These are phyloP conservation scores for Bagarius yarrelli DNA, from an alignment of 2,113 vertebrate genomes.

Conservation along the genomic window DNA sequence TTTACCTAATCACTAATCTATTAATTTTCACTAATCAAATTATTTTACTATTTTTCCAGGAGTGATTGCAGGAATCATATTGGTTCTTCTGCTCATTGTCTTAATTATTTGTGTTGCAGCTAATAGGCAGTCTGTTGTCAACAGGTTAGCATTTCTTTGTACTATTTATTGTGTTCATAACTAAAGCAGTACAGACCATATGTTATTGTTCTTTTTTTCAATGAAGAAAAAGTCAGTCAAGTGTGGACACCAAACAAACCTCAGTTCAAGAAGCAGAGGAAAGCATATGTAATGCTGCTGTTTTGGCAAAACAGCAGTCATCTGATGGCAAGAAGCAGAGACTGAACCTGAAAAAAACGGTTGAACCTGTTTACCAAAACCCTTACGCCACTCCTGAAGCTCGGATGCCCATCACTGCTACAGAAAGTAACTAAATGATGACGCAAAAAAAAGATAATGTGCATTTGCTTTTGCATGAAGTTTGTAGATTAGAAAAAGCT, in stretches of 20 bases:
- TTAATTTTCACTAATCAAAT: not conserved
- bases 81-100: not conserved
- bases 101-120: constrained; percentile 7
- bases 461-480: not conserved
- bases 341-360: not conserved
- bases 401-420: not conserved
- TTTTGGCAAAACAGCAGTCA: not conserved
- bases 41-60: constrained; percentile 4
- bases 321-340: not conserved
- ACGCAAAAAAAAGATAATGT: not conserved
- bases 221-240: not conserved
- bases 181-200: not conserved
- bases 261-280: not conserved
- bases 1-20: not conserved
- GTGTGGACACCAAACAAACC: not conserved
- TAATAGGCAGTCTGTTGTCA: not conserved
- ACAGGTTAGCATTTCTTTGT: not conserved
- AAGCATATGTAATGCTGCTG: not conserved
- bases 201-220: not conserved
- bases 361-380: not conserved
- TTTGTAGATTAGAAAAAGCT: not conserved
- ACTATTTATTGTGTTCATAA: not conserved
- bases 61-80: constrained; percentile 1
- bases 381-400: not conserved
- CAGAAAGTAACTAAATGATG: not conserved